Conservation (phyloP, 2,888 invertebrate genomes). For the Alloscopus bannaensis region DNA sequence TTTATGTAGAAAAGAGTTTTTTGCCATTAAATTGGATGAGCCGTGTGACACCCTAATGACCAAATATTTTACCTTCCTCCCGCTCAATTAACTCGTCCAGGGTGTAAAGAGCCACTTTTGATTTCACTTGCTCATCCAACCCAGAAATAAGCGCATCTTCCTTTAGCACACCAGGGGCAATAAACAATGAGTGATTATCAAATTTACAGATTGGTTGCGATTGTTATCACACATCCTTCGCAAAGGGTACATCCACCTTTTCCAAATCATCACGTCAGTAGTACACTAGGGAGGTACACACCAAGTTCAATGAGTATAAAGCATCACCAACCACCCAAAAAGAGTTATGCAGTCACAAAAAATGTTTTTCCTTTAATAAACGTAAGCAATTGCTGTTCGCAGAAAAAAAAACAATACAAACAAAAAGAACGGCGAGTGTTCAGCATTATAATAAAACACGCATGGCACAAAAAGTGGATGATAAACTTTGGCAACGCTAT, state of each 20-base stretch:
- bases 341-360: not conserved
- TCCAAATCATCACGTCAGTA: not conserved
- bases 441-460: no score
- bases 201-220: slow-evolving; percentile 5
- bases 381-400: no score
- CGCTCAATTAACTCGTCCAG: not conserved
- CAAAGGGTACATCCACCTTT: no score
- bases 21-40: not conserved
- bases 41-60: not conserved
- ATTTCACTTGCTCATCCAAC: no score
- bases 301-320: no score
- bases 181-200: not conserved
- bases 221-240: slow-evolving; percentile 13
- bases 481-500: not conserved
- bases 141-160: not conserved
- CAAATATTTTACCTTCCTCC: no score
- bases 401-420: no score
- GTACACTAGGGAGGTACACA: not conserved
- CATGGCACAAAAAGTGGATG: slow-evolving; percentile 17
- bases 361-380: no score
- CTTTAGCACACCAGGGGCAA: not conserved
- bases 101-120: not conserved
- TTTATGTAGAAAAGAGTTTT: no score
- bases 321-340: no score
- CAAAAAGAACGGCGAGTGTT: no score